Evolutionary conservation across 2,797 vertebrate genomes (phyloP), one percentile per base, ranked within the genome.

Genomic region (Poeciliopsis presidionis): DNA sequence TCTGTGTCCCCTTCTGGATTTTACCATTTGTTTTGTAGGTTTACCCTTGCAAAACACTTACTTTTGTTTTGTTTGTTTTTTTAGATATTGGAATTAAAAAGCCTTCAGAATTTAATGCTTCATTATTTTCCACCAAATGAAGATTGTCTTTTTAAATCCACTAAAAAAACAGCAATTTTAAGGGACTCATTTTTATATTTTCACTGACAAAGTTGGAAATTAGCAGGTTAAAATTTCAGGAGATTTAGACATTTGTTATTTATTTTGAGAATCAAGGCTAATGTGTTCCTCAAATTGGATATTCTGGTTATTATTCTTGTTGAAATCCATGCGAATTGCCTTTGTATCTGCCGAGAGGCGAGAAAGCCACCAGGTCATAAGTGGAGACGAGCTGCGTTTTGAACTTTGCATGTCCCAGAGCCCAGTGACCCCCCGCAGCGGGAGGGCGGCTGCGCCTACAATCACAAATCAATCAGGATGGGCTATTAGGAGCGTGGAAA

Each of bases 391-490:
- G 53, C 75, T 78, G 76, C 77, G 71, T 82, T 65, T 77, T 39
- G 9, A 45, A 20, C 22, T 51, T 79, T 78, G 47, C 33, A 41
- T 74, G 57, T 75, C 74, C 75, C 22, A 74, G 39, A 75, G 59
- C 76, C 22, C 45, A 57, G 13, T 7, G 1, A 53, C 65, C 13
- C 43, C 43, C 36, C 7, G 55, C 47, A 70, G 11, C 43, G 39
- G 74, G 11, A 39, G 39, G 74, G 11, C 9, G 14, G 30, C 28
- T 63, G 45, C 61, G 61, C 43, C 70, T 28, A 33, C 33, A 20
- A 51, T 51, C 46, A 72, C 46, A 30, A 65, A 75, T 63, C 30
- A 53, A 55, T 73, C 72, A 16, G 72, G 33, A 8, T 43, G 51
- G 12, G 36, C 70, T 49, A 49, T 72, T 49, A 49, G 41, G 59